A percentile compares a stretch with the other conserved stretches of the same genome.
phyloP scores from a whole-genome alignment of 2,797 vertebrate genomes.

The Semotilus atromaculatus region DNA sequence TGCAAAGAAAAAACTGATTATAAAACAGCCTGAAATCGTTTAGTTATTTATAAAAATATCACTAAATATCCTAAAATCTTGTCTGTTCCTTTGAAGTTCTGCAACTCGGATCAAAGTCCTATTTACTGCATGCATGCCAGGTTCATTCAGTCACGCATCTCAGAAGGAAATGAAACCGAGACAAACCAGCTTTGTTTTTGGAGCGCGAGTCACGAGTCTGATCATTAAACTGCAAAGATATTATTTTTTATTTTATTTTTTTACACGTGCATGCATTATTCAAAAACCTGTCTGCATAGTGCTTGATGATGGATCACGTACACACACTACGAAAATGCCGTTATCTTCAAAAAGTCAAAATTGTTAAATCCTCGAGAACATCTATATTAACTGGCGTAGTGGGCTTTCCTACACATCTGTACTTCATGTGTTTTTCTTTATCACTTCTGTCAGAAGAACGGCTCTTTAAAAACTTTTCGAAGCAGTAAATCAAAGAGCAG shows the following conservation, averaged over 20 bases:
- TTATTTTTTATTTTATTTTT: slow-evolving; percentile 42
- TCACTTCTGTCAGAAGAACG: slow-evolving; percentile 21
- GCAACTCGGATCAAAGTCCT: neutral
- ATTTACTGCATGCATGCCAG: neutral
- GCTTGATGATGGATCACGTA: slow-evolving; percentile 31
- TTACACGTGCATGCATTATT: slow-evolving; percentile 31
- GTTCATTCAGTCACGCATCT: slow-evolving; percentile 25
- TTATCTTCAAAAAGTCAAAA: slow-evolving; percentile 24
- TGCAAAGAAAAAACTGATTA: neutral
- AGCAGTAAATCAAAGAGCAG: slow-evolving; percentile 32
- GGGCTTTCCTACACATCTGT: slow-evolving; percentile 51
- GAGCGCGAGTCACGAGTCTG: slow-evolving; percentile 26
- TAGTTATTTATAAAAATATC: neutral
- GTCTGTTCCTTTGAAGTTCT: slow-evolving; percentile 12
- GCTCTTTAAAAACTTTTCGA: slow-evolving; percentile 11
- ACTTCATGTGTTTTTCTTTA: slow-evolving; percentile 42
- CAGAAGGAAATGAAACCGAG: slow-evolving; percentile 38
- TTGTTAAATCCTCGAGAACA: neutral
- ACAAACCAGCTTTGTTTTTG: slow-evolving; percentile 42
- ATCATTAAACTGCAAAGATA: slow-evolving; percentile 35
- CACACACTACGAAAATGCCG: neutral
- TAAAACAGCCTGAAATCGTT: neutral
- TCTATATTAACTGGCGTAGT: slow-evolving; percentile 28
- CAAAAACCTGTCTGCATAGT: slow-evolving; percentile 14
- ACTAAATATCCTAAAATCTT: neutral